Conservation (phyloP, 2,888 invertebrate genomes). For the Catocala fraxini region DNA sequence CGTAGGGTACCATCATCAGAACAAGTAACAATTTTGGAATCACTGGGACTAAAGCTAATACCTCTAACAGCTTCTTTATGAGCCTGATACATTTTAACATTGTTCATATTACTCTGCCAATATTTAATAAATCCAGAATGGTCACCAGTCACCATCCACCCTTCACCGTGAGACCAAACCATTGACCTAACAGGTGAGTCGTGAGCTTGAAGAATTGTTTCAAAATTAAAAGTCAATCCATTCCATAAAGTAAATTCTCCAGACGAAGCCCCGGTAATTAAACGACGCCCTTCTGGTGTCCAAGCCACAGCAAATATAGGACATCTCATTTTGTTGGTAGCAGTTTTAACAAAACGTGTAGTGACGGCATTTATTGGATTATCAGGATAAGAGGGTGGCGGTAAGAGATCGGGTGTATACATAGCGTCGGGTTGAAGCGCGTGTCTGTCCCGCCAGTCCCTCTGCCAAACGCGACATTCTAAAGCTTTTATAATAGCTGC, state of each 20-base stretch:
- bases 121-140: slow-evolving; percentile 99
- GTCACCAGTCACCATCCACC: slow-evolving; percentile 99
- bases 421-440: slow-evolving; percentile 98
- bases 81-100: slow-evolving; percentile 99
- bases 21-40: slow-evolving; percentile 99
- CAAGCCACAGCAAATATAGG: slow-evolving; percentile 99
- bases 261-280: slow-evolving; percentile 99
- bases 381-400: slow-evolving; percentile 97
- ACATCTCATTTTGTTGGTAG: slow-evolving; percentile 99
- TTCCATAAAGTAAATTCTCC: slow-evolving; percentile 99
- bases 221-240: slow-evolving; percentile 99
- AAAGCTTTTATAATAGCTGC: slow-evolving; percentile 96
- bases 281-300: slow-evolving; percentile 99
- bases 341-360: slow-evolving; percentile 98
- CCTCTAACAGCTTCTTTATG: slow-evolving; percentile 99
- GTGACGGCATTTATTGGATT: slow-evolving; percentile 99
- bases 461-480: slow-evolving; percentile 98
- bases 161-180: slow-evolving; percentile 99
- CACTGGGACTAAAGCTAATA: slow-evolving; percentile 99
- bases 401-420: slow-evolving; percentile 97
- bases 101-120: slow-evolving; percentile 99
- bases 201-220: slow-evolving; percentile 99
- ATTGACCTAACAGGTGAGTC: slow-evolving; percentile 99
- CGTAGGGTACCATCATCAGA: slow-evolving; percentile 99
- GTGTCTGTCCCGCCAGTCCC: slow-evolving; percentile 95